Base-by-base conservation (phyloP, 2,797 vertebrate species). In the Champsocephalus esox region DNA sequence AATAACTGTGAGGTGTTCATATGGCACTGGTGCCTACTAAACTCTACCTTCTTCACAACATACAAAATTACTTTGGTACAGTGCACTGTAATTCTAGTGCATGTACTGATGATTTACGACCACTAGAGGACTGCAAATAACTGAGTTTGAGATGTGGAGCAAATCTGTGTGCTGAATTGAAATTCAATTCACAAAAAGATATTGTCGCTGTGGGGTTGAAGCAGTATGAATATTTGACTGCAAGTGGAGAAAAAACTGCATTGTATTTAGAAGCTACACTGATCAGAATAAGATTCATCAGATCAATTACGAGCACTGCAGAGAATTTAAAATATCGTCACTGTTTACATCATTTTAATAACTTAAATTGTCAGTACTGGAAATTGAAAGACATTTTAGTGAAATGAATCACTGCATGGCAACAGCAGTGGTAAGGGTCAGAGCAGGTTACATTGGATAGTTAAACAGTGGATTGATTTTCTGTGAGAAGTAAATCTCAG, bases 121-220 rank as follows among this genome's bases (percentile, higher is more conserved):
- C 86, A 80, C 86, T 83, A 87, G 87, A 84, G 84, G 89, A 61
- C 76, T 77, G 63, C 54, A 83, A 63, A 61, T 70, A 44, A 66
- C 77, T 59, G 49, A 58, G 28, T 46, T 66, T 65, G 19, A 14
- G 38, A 45, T 45, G 2, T 16, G 43, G 73, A 49, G 44, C 49
- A 44, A n/a, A 76, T 45, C 3, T 4, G 10, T 65, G n/a, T 41
- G 19, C 12, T 46, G 34, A n/a, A 58, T 64, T 58, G 58, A 1
- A 52, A 63, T 60, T 17, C 28, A 43, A 58, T 12, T 0, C 55
- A 55, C 49, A 65, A 34, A 57, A 45, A 57, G 5, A 45, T 2
- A 21, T 41, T 32, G 8, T 14, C 43, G 32, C 3, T 41, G 9
- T 60, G 24, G 34, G 34, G 6, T 8, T 54, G 19, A 0, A 1